A percentile compares a stretch with the other conserved stretches of the same genome.
Conservation (phyloP, 2,888 invertebrate genomes). For the Chrysolina americana region DNA sequence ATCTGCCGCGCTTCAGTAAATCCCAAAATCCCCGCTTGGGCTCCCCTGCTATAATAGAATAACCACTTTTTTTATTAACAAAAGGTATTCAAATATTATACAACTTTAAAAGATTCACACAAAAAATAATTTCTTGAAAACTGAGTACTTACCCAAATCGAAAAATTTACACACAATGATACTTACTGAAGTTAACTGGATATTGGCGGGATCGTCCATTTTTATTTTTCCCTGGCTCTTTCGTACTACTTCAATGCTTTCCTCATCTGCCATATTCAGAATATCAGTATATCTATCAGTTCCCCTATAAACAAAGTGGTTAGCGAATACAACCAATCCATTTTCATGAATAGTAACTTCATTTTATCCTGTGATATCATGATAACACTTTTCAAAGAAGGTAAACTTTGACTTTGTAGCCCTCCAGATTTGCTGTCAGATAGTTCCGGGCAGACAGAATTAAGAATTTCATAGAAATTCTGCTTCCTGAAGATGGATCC, state of each 20-base stretch:
- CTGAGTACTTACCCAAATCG: too few relatives aligned
- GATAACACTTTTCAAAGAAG: slow-evolving; percentile 73
- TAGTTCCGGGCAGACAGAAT: slow-evolving; percentile 75
- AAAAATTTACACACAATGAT: not conserved
- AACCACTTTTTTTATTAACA: too few relatives aligned
- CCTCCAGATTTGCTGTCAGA: slow-evolving; percentile 68
- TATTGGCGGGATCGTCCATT: slow-evolving; percentile 80
- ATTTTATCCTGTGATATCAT: slow-evolving; percentile 72
- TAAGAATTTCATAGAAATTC: slow-evolving; percentile 78
- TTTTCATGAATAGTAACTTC: slow-evolving; percentile 68
- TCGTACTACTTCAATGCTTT: slow-evolving; percentile 62
- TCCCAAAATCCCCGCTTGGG: too few relatives aligned
- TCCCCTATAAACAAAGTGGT: slow-evolving; percentile 66
- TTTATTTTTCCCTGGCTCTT: slow-evolving; percentile 71
- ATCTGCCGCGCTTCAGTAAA: too few relatives aligned
- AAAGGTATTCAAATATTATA: too few relatives aligned
- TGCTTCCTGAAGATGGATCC: slow-evolving; percentile 76
- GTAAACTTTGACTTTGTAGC: slow-evolving; percentile 70
- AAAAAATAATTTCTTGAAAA: too few relatives aligned
- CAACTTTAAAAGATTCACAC: too few relatives aligned
- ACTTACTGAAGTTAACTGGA: slow-evolving; percentile 85
- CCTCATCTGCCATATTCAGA: slow-evolving; percentile 60
- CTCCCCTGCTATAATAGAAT: too few relatives aligned
- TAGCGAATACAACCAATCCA: too few relatives aligned
- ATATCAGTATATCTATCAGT: slow-evolving; percentile 67